Evolutionary conservation across 1,140 invertebrate species (phyloP), one percentile per base, ranked within the genome.

Genomic region (Drosophila setifemur): DNA sequence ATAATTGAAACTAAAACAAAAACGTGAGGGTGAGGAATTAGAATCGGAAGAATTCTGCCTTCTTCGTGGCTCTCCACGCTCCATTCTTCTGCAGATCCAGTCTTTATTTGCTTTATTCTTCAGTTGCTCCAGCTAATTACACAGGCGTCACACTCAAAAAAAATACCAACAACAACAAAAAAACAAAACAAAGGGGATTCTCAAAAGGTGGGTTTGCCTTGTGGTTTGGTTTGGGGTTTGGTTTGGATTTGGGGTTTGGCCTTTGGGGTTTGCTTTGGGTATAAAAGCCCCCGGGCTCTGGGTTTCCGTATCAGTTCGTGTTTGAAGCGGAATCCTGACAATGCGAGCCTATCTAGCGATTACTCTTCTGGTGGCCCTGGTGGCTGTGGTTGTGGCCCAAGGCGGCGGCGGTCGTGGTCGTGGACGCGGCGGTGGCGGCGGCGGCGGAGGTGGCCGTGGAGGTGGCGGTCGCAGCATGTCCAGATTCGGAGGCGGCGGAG

Each of bases 281-380:
- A 79, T 81, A 79, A 81, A 79, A 79, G 31, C n/a, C n/a, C n/a
- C n/a, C n/a, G n/a, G 18, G 33, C 14, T 2, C 2, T 5, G 11
- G 2, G 18, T 42, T 0, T 9, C 19, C 7, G 58, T 40, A 73
- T 68, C 53, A 66, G 44, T 54, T 64, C n/a, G 35, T 29, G 18
- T 40, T 11, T 28, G 47, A 8, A 47, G 26, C 23, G 3, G 19
- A 25, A 44, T 16, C 9, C 12, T 29, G 5, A 52, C 14, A 44
- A 81, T 82, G 77, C 76, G 77, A 39, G 33, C 6, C 35, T 57
- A 48, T 18, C 60, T 82, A 12, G 29, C 53, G 26, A 47, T 76
- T 9, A 31, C 42, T 29, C 42, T 81, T 6, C 19, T n/a, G n/a
- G n/a, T 66, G 6, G 57, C 67, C 11, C 44, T 76, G 9, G 49